Percentiles rank a stretch among this genome's conserved stretches.
These are phyloP conservation scores for Macquaria ambigua DNA, from an alignment of 2,113 vertebrate genomes.

Conservation along the genomic window DNA sequence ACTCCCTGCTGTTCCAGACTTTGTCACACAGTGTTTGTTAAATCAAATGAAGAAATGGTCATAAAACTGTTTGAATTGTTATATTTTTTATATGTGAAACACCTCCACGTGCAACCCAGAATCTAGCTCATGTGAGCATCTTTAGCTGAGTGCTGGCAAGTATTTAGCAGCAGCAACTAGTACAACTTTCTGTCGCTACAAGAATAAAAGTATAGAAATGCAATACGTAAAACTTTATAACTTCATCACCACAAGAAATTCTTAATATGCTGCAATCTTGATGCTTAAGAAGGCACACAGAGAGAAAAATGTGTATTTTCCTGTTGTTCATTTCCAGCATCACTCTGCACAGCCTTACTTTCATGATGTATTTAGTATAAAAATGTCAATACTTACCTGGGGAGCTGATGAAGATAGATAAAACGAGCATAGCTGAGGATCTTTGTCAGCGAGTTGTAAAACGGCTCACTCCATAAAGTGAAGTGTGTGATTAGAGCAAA, in stretches of 20 bases:
- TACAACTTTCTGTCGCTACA: background rate
- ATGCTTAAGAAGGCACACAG: background rate
- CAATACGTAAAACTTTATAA: background rate
- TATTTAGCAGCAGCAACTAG: background rate
- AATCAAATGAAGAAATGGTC: background rate
- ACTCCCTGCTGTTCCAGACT: background rate
- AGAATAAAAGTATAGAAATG: constrained; percentile 16
- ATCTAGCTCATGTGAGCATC: background rate
- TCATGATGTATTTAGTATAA: background rate
- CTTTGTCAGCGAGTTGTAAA: constrained; percentile 58
- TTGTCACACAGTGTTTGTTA: background rate
- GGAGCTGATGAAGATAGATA: constrained; percentile 60
- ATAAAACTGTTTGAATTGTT: no score
- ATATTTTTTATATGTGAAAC: background rate
- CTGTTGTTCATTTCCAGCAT: constrained; percentile 1
- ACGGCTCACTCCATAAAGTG: constrained; percentile 69
- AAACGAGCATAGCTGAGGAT: constrained; percentile 49
- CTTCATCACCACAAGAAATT: background rate
- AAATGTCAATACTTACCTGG: constrained; percentile 72
- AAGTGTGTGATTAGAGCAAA: constrained; percentile 70
- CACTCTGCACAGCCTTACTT: constrained; percentile 14
- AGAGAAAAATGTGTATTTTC: background rate
- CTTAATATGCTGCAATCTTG: background rate
- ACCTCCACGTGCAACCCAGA: background rate
- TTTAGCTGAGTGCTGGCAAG: background rate